Percentiles rank a stretch among this genome's conserved stretches.
Evolutionary conservation across 1,140 invertebrate genomes (phyloP).

Genomic region (Drosophila athabasca): DNA sequence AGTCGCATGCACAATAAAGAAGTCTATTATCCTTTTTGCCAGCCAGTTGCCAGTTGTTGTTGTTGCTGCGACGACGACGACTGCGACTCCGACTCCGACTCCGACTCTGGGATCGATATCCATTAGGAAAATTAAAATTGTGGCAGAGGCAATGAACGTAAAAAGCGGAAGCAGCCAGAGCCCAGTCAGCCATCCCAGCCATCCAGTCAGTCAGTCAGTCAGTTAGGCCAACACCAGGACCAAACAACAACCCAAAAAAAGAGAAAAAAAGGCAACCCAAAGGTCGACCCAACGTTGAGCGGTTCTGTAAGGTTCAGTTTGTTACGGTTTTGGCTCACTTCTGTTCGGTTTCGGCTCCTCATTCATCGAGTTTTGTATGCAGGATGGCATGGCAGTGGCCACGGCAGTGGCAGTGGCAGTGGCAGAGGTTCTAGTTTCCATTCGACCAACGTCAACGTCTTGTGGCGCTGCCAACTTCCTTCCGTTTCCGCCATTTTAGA

Average conservation of each 20-base stretch:
- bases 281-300: conserved; percentile 37
- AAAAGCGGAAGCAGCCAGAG: conserved; percentile 76
- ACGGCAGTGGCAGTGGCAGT: no score
- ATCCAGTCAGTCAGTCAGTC: conserved; percentile 38
- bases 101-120: conserved; percentile 79
- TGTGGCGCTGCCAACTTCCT: conserved; percentile 43
- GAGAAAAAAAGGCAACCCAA: conserved; percentile 29
- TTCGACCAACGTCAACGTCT: conserved; percentile 23
- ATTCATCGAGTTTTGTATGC: conserved; percentile 14
- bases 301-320: conserved; percentile 8
- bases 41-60: conserved; percentile 49
- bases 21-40: conserved; percentile 83
- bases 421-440: conserved; percentile 5
- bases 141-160: conserved; percentile 84
- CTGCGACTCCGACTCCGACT: conserved; percentile 27
- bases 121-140: conserved; percentile 84
- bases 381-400: neutral
- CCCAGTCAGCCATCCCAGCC: conserved; percentile 58
- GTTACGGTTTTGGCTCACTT: conserved; percentile 11
- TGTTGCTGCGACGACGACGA: conserved; percentile 46
- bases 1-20: conserved; percentile 84
- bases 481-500: conserved; percentile 42
- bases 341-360: neutral
- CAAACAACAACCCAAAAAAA: conserved; percentile 12
- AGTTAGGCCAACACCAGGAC: conserved; percentile 35